A percentile compares a stretch with the other conserved stretches of the same genome.
phyloP scores from a whole-genome alignment of 1,140 invertebrate species.

The Stegodyphus mimosarum region DNA sequence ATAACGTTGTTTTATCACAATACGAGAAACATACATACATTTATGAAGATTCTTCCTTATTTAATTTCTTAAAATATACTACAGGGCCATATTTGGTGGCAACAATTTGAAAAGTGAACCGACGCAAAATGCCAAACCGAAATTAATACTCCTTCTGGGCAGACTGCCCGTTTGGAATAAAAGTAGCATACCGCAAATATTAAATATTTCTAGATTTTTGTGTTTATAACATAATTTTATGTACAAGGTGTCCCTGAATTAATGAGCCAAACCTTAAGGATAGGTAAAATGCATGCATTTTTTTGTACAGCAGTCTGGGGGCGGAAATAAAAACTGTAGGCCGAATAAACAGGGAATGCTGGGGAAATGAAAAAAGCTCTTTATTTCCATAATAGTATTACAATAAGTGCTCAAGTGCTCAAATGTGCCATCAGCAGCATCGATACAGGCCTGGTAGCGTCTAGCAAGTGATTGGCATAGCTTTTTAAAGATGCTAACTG shows the following conservation, averaged over 20 bases:
- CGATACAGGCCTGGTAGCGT: not conserved
- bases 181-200: no score
- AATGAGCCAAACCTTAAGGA: not conserved
- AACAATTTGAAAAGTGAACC: no score
- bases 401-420: not conserved
- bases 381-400: not conserved
- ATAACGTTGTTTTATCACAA: no score
- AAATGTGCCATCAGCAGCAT: not conserved
- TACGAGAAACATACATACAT: no score
- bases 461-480: not conserved
- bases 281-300: not conserved
- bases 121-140: no score
- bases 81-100: no score
- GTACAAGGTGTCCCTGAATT: not conserved
- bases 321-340: not conserved
- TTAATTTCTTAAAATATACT: no score
- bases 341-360: not conserved
- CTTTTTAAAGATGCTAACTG: not conserved
- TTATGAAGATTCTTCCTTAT: no score
- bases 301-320: not conserved
- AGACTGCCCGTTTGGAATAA: no score
- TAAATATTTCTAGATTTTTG: no score
- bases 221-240: not conserved
- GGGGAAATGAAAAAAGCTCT: not conserved
- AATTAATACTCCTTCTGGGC: no score